A percentile compares a stretch with the other conserved stretches of the same genome.
Conservation (phyloP, 2,888 invertebrate species). For the Colostygia pectinataria region DNA sequence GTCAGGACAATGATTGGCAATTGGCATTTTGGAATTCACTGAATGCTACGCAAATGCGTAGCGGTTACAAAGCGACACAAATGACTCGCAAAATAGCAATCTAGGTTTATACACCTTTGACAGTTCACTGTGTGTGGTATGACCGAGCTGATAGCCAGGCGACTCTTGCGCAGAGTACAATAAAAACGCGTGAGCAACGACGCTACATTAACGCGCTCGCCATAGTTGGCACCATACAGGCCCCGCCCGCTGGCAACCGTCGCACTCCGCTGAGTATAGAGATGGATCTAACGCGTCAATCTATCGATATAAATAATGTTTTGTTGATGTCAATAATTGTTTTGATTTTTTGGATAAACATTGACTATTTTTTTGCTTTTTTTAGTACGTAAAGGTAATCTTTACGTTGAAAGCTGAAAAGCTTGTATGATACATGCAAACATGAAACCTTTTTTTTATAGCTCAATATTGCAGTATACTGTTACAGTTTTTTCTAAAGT, state of each 20-base stretch:
- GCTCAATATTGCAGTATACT: too few species aligned
- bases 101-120: slow-evolving; percentile 25
- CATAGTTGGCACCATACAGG: slow-evolving; percentile 76
- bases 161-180: slow-evolving; percentile 62
- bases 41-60: not conserved
- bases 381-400: too few species aligned
- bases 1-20: not conserved
- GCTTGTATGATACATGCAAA: not conserved
- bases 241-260: slow-evolving; percentile 70
- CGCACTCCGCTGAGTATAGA: slow-evolving; percentile 59
- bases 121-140: slow-evolving; percentile 58
- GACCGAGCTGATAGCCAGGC: slow-evolving; percentile 60
- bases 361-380: not conserved
- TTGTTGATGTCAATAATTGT: slow-evolving; percentile 30
- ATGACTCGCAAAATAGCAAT: slow-evolving; percentile 5
- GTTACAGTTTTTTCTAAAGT: too few species aligned
- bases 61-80: not conserved
- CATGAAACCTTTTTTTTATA: too few species aligned
- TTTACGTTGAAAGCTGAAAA: too few species aligned
- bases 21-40: not conserved
- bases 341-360: not conserved
- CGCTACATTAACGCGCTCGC: slow-evolving; percentile 79
- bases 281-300: slow-evolving; percentile 50
- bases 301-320: slow-evolving; percentile 53
- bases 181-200: slow-evolving; percentile 64